These are phyloP conservation scores for Ypsolopha scabrella DNA, from an alignment of 2,888 invertebrate species.

Conservation along the genomic window DNA sequence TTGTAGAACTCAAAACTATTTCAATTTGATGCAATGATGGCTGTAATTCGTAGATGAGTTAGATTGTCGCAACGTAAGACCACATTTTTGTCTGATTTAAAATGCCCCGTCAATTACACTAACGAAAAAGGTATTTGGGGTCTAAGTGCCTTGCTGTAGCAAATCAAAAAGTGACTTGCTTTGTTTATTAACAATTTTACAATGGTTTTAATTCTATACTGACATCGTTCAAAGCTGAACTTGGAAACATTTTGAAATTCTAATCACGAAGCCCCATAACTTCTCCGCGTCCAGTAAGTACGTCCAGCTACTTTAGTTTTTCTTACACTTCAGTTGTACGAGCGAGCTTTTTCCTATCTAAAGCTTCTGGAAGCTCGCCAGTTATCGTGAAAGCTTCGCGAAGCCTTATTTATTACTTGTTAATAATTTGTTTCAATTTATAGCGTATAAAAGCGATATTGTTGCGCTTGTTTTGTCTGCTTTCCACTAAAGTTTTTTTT, in stretches of 20 bases:
- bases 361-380: slow-evolving; percentile 53
- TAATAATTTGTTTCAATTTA: slow-evolving; percentile 61
- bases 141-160: too few relatives aligned
- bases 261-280: background rate
- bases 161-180: too few relatives aligned
- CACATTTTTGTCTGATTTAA: too few relatives aligned
- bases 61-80: too few relatives aligned
- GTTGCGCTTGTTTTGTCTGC: slow-evolving; percentile 15
- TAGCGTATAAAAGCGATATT: slow-evolving; percentile 15
- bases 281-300: background rate
- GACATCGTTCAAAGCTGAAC: background rate
- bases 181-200: background rate
- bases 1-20: too few relatives aligned
- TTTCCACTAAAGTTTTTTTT: too few relatives aligned
- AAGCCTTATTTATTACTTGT: slow-evolving; percentile 54
- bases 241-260: background rate
- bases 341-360: slow-evolving; percentile 37
- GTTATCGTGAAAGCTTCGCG: slow-evolving; percentile 34
- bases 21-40: too few relatives aligned
- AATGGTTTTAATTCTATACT: background rate
- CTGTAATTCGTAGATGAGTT: too few relatives aligned
- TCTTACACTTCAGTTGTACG: background rate
- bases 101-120: too few relatives aligned
- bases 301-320: background rate
- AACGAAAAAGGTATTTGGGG: too few relatives aligned